Evolutionary conservation across 2,888 invertebrate species (phyloP), one percentile per base, ranked within the genome.

Genomic region (Brachynemurus nebulosus): DNA sequence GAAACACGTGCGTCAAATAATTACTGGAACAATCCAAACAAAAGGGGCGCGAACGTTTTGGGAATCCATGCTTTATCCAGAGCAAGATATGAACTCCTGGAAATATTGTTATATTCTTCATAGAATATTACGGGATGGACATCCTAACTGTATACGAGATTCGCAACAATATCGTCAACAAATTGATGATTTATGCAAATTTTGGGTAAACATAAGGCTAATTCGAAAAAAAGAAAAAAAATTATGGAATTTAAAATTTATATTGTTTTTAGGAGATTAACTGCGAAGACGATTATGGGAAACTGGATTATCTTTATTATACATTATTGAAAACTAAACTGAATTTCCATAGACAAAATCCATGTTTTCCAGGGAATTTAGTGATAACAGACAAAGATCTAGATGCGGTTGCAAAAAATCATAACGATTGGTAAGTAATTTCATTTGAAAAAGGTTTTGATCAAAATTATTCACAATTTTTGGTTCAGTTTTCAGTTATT

Each of bases 81-180:
- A 92, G 55, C 88, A 93, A 69, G 80, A 91, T 49, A 93, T 98
- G 55, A 84, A 92, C 39, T 91, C 95, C 20, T 98, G 98, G 98
- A 99, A 98, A 69, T 93, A 97, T 67, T 96, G 95, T 59, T 92
- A 98, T 69, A 86, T 97, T 51, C 72, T 97, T 17, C 98, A 98
- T 67, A 97, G 97, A 62, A 71, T 98, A 44, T 69, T 97, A 48
- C 74, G 96, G 12, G 97, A 98, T 68, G 97, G 96, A 0, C 95
- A 97, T 65, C 80, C 80, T 12, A 76, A 86, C 56, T 86, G 88
- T 48, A 74, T 93, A 36, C 76, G 79, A 40, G 88, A 93, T 61
- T 91, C 92, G 19, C 82, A 83, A 60, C 74, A 82, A 27, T 86
- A 90, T 59, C 75, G 77, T 49, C 72, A 72, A 52, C 82, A 83